Evolutionary conservation across 2,113 vertebrate genomes (phyloP).

Genomic region (Aythya baeri): DNA sequence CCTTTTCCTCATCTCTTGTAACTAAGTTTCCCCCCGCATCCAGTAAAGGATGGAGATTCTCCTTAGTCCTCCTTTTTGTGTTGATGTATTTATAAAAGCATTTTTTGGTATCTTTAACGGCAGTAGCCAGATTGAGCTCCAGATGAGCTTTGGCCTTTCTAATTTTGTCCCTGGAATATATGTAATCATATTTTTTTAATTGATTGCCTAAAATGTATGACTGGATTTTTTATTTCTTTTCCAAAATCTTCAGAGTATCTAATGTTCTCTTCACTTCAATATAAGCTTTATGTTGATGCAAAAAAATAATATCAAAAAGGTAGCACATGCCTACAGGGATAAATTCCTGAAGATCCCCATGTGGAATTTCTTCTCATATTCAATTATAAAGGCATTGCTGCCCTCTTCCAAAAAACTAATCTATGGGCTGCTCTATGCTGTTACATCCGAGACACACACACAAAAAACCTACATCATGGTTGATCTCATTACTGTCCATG

Average conservation of each 20-base stretch:
- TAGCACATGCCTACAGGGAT: too few species aligned
- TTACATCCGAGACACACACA: background rate
- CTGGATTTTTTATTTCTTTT: accelerated
- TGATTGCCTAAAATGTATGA: background rate
- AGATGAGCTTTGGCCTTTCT: too few species aligned
- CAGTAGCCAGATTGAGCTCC: too few species aligned
- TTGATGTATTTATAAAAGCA: too few species aligned
- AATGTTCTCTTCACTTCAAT: background rate
- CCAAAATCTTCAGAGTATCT: background rate
- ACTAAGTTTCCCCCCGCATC: too few species aligned
- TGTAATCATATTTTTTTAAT: background rate
- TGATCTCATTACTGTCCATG: background rate
- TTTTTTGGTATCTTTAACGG: too few species aligned
- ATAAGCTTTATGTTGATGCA: background rate
- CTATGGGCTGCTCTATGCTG: background rate
- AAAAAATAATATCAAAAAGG: background rate
- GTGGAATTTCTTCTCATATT: background rate
- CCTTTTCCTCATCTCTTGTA: too few species aligned
- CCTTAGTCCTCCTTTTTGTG: too few species aligned
- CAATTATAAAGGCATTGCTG: background rate
- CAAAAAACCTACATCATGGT: background rate
- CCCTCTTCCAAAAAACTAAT: background rate
- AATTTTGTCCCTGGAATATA: too few species aligned
- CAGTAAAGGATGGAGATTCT: too few species aligned
- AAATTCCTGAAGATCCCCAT: background rate